phyloP scores from a whole-genome alignment of 2,888 invertebrate genomes.

The Petrolisthes manimaculis region DNA sequence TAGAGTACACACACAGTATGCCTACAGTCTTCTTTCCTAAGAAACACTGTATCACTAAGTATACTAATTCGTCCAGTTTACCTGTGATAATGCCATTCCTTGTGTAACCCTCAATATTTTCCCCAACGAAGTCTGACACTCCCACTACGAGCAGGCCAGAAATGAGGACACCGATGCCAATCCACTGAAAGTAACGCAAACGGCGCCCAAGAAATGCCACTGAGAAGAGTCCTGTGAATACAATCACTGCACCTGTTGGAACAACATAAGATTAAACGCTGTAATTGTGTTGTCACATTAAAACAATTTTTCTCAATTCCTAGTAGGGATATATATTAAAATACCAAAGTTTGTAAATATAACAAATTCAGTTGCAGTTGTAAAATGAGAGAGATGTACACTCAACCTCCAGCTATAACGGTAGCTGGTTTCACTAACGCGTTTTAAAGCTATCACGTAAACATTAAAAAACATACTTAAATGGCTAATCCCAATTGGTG shows the following conservation, averaged over 20 bases:
- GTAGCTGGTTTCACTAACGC: too few species aligned
- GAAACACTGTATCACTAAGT: too few species aligned
- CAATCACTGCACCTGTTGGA: conserved; percentile 80
- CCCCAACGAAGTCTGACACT: conserved; percentile 77
- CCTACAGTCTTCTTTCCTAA: too few species aligned
- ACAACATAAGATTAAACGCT: neutral
- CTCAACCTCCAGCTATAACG: too few species aligned
- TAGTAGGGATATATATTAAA: neutral
- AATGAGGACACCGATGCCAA: conserved; percentile 81
- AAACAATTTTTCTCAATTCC: too few species aligned
- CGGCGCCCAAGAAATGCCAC: conserved; percentile 81
- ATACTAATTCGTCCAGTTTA: conserved; percentile 66
- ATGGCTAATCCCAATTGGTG: too few species aligned
- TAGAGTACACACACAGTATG: too few species aligned
- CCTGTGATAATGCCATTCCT: conserved; percentile 84
- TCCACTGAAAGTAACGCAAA: conserved; percentile 80
- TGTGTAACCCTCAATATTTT: conserved; percentile 66
- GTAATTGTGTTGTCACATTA: too few species aligned
- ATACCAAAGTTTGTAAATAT: neutral
- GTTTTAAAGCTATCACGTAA: too few species aligned
- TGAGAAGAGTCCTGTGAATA: conserved; percentile 91
- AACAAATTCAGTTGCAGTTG: neutral
- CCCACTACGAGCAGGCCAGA: conserved; percentile 81
- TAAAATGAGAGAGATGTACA: too few species aligned
- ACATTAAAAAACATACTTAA: too few species aligned